phyloP scores from a whole-genome alignment of 1,140 invertebrate genomes.

The Venturia canescens region DNA sequence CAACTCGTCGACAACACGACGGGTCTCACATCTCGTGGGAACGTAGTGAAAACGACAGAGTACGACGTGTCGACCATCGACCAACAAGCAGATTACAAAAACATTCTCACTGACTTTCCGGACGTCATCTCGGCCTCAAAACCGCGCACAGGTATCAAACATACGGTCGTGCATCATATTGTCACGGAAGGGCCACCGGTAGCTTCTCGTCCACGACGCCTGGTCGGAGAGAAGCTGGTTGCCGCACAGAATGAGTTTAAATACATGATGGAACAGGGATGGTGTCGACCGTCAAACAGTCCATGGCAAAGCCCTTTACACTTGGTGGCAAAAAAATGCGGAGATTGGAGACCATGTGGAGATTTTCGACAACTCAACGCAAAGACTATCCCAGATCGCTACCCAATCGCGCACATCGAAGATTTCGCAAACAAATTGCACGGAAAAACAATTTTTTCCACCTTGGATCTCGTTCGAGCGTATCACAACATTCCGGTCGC shows the following conservation, averaged over 20 bases:
- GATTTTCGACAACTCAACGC: background rate
- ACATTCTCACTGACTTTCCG: too few relatives aligned
- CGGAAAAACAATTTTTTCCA: background rate
- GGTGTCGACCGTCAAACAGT: too few relatives aligned
- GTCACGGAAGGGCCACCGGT: slow-evolving; percentile 1
- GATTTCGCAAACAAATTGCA: background rate
- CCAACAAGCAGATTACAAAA: too few relatives aligned
- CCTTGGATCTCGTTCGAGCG: background rate
- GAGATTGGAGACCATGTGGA: background rate
- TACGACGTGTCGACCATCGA: too few relatives aligned
- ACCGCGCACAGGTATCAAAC: too few relatives aligned
- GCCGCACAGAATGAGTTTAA: background rate
- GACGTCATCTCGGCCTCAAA: too few relatives aligned
- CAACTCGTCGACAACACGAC: too few relatives aligned
- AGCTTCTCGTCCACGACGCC: slow-evolving; percentile 29
- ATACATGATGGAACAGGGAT: too few relatives aligned
- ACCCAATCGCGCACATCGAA: background rate
- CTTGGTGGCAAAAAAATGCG: background rate
- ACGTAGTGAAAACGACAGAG: too few relatives aligned
- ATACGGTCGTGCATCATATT: too few relatives aligned
- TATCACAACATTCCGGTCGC: background rate
- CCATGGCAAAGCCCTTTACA: too few relatives aligned
- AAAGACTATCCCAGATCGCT: background rate
- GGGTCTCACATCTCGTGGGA: too few relatives aligned
- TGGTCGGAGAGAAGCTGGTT: slow-evolving; percentile 20